Percentiles rank a stretch among this genome's conserved stretches.
phyloP scores from a whole-genome alignment of 2,888 invertebrate species.

The Automeris io region DNA sequence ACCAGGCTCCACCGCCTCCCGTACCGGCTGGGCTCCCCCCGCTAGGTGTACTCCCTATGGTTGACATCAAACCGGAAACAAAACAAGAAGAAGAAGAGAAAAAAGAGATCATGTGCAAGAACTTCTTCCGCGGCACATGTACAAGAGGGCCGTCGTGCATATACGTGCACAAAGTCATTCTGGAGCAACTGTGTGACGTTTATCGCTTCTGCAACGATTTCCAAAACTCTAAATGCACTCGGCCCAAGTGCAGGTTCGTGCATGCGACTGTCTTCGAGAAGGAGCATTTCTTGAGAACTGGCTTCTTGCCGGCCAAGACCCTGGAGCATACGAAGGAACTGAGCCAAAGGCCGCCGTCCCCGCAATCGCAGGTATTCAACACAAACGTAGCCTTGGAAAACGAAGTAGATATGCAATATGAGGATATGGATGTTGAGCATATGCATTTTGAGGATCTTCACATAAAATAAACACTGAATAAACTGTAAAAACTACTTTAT shows the following conservation, averaged over 20 bases:
- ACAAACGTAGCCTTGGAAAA: no score
- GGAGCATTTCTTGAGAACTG: constrained; percentile 15
- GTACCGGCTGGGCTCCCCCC: no score
- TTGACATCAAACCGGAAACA: neutral
- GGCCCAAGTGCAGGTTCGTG: constrained; percentile 14
- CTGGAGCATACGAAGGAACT: constrained; percentile 6
- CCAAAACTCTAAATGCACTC: constrained; percentile 2
- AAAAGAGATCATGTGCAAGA: constrained; percentile 1
- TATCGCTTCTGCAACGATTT: constrained; percentile 5
- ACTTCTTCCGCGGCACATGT: constrained; percentile 2
- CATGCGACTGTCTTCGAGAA: constrained; percentile 19
- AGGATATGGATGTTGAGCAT: no score
- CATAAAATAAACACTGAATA: no score
- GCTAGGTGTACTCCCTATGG: neutral
- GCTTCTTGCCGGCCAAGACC: constrained; percentile 10
- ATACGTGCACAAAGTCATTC: neutral
- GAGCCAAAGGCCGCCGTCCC: neutral
- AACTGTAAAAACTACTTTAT: no score
- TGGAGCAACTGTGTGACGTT: neutral
- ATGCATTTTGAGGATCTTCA: no score
- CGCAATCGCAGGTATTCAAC: no score
- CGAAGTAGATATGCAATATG: no score
- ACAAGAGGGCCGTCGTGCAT: neutral
- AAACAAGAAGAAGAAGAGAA: neutral
- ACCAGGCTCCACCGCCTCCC: no score